Base-by-base conservation (phyloP, 2,113 vertebrate species). In the Acrocephalus arundinaceus region DNA sequence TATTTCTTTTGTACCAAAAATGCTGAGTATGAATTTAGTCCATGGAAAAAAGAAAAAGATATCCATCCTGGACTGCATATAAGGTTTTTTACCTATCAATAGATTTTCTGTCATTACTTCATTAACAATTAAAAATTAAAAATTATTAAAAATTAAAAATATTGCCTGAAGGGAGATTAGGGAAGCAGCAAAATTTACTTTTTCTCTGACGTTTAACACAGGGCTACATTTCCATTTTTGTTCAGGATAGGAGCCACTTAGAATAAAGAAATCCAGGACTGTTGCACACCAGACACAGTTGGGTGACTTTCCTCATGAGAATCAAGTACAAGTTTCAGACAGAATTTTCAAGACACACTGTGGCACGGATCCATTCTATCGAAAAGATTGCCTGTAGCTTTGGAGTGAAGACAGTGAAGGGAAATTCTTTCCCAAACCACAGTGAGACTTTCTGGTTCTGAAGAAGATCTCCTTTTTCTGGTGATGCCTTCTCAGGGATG, bases 251-350 rank as follows among this genome's bases (percentile, higher is more conserved):
- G 41, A 66, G 28, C 27, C 35, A 22, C 52, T 89, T 71, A 55
- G 13, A 35, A 72, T 61, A 65, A 93, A 71, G 65, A 87, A 81
- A 63, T 77, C 48, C 49, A 87, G 67, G 33, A 33, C 49, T 72
- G 10, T 33, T 72, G 49, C 11, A 18, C 62, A 82, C 30, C 45
- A 91, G 66, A 45, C 48, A 72, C 12, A 27, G 71, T 95, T 96
- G 90, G 90, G 87, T 94, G 86, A 92, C 15, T 93, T 94, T 74
- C 35, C 35, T 84, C 52, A 30, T 74, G 76, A 93, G 63, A 93
- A 62, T 84, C 37, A 94, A 89, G 48, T 28, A 63, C 39, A 59
- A 88, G 27, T 63, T 92, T 86, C 86, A 92, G 68, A 55, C 35
- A 71, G 66, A 86, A 63, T 48, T 49, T 59, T 84, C 65, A 74